Evolutionary conservation across 2,888 invertebrate species (phyloP).

Genomic region (Xylota sylvarum): DNA sequence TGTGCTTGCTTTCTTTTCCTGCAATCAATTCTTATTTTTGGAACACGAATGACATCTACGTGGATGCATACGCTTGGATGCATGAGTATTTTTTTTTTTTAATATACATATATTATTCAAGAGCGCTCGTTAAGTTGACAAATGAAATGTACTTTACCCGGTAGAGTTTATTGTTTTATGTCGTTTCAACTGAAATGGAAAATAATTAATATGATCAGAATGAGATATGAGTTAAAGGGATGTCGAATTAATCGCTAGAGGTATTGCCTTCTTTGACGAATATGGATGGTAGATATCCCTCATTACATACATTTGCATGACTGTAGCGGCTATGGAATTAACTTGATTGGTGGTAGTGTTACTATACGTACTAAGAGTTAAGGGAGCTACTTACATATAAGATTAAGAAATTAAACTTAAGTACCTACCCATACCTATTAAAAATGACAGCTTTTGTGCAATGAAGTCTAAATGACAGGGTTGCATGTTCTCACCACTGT

Average conservation of each 20-base stretch:
- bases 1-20: slow-evolving; percentile 67
- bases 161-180: slow-evolving; percentile 74
- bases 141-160: slow-evolving; percentile 73
- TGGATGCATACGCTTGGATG: slow-evolving; percentile 64
- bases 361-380: too few relatives aligned
- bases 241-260: slow-evolving; percentile 14
- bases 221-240: slow-evolving; percentile 49
- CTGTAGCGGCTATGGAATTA: too few relatives aligned
- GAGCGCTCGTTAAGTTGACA: slow-evolving; percentile 72
- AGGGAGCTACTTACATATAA: too few relatives aligned
- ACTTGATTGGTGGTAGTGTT: too few relatives aligned
- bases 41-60: slow-evolving; percentile 71
- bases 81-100: slow-evolving; percentile 26
- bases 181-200: slow-evolving; percentile 73
- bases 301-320: too few relatives aligned
- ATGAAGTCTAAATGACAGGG: too few relatives aligned
- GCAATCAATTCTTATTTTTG: slow-evolving; percentile 77
- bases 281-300: too few relatives aligned
- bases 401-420: too few relatives aligned
- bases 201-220: slow-evolving; percentile 74
- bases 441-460: too few relatives aligned
- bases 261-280: too few relatives aligned
- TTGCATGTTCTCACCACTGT: too few relatives aligned
- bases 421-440: too few relatives aligned
- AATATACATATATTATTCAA: slow-evolving; percentile 42